Base-by-base conservation (phyloP, 2,113 vertebrate genomes). In the Mola mola region DNA sequence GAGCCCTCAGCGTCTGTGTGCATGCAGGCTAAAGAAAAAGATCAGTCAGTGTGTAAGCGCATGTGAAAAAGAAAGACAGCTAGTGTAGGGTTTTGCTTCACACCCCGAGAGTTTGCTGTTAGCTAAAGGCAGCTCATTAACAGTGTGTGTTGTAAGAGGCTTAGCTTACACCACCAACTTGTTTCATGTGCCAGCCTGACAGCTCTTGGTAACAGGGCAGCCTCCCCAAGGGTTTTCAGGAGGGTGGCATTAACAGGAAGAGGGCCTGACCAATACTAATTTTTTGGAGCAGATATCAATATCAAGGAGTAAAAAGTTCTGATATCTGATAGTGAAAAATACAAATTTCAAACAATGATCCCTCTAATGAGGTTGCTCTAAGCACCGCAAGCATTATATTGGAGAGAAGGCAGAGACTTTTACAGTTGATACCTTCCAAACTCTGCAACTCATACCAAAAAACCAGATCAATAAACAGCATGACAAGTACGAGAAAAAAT, bases 81-180 rank as follows among this genome's bases (percentile, higher is more conserved):
- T 64, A 58, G 63, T 5, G 51, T 44, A 66, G 69, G n/a, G n/a
- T n/a, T 77, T 62, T 51, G 56, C 77, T 41, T 42, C 61, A n/a
- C 28, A 12, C 13, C 20, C 50, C 1, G 15, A 33, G 60, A 67
- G 79, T 72, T 75, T 81, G 61, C 75, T 73, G 82, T 84, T 84
- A 78, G 82, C 85, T 84, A 84, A 87, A 85, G 83, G 81, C 86
- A 82, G 80, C 86, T 88, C 86, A 88, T 90, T 89, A 89, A 78
- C 80, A 64, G 78, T 83, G 79, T 78, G 75, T 75, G 72, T 69
- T 85, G 80, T 82, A 85, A 87, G 83, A 84, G 78, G 83, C 79
- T 88, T 87, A 84, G 84, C 68, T 82, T 86, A 88, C 86, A 77
- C 77, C 82, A 78, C 87, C 85, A 79, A 86, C 84, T 83, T 78